Conservation (phyloP, 2,113 vertebrate species). For the human (Homo sapiens) region GRCh38 chr5:84236501-84237000, state of each 20-base stretch:
- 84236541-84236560: background rate
- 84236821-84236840: background rate
- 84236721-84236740: background rate
- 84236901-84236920: background rate
- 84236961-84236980: background rate
- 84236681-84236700: background rate
- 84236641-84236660: background rate
- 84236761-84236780: conserved; percentile 15
- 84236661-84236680: conserved; percentile 6
- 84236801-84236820: background rate
- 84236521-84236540: background rate
- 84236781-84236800: background rate
- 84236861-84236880: background rate
- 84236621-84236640: background rate
- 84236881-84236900: background rate
- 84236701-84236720: conserved; percentile 4
- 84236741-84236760: conserved; percentile 25
- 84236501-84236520: background rate
- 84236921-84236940: background rate
- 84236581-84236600: background rate
- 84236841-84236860: background rate
- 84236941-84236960: background rate
- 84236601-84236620: background rate
- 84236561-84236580: background rate
- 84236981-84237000: background rate